These are phyloP conservation scores for Ficedula albicollis DNA, from an alignment of 2,797 vertebrate species.

Conservation along the genomic window DNA sequence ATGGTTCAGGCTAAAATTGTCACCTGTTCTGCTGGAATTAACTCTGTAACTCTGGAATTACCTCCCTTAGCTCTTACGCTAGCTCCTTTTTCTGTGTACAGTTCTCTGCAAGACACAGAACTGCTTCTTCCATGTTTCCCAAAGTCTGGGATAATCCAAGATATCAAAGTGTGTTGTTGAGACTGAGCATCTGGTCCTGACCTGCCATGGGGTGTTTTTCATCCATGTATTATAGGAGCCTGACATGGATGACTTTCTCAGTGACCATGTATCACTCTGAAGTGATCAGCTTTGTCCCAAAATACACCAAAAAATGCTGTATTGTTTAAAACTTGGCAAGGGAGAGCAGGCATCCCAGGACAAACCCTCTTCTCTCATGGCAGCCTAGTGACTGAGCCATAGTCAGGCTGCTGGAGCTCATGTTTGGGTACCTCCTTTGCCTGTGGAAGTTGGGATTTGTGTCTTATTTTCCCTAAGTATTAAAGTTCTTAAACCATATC, in stretches of 20 bases:
- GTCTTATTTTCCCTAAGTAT: neutral
- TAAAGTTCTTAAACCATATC: neutral
- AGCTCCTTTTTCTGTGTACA: neutral
- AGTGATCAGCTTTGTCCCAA: neutral
- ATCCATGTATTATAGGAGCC: accelerated
- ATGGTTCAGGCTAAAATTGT: neutral
- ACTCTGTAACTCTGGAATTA: neutral
- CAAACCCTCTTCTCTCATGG: neutral
- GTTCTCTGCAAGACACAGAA: neutral
- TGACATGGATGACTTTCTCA: neutral
- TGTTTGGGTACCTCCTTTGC: neutral
- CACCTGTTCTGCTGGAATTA: neutral
- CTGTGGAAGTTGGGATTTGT: neutral
- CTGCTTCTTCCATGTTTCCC: neutral
- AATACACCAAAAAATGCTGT: neutral
- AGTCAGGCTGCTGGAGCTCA: neutral
- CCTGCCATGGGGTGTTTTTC: neutral
- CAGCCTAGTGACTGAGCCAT: neutral
- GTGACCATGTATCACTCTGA: neutral
- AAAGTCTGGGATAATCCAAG: neutral
- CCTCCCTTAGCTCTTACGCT: neutral
- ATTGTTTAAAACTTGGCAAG: neutral
- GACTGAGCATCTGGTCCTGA: neutral
- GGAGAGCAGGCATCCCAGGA: neutral
- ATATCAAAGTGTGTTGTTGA: neutral